Evolutionary conservation across 2,113 vertebrate species (phyloP).

Genomic region (Nothobranchius kuhntae): DNA sequence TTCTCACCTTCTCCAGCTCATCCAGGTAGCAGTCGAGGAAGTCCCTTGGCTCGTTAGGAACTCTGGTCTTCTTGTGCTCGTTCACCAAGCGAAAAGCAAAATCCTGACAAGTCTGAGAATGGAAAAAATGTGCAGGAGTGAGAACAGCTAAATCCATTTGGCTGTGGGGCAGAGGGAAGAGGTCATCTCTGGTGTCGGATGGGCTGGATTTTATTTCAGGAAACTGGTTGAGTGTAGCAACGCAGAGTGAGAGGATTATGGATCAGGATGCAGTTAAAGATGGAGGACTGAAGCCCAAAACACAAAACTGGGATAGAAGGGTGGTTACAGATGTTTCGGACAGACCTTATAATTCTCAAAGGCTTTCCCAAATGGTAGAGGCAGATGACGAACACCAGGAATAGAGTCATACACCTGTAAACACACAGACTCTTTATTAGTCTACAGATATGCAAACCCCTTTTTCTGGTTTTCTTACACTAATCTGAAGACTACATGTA

Average conservation of each 20-base stretch:
- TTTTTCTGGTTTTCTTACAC: background rate
- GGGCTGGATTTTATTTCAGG: too few relatives aligned
- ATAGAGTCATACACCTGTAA: slow-evolving; percentile 31
- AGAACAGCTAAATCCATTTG: too few relatives aligned
- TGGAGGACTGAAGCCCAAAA: background rate
- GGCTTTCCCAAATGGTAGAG: slow-evolving; percentile 39
- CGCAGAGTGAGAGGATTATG: too few relatives aligned
- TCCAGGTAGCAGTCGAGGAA: slow-evolving; percentile 61
- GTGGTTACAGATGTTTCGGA: too few relatives aligned
- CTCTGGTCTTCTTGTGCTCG: slow-evolving; percentile 50
- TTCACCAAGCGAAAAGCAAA: background rate
- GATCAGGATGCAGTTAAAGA: too few relatives aligned
- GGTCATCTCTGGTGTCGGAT: too few relatives aligned
- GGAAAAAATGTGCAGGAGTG: too few relatives aligned
- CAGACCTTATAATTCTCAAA: slow-evolving; percentile 14
- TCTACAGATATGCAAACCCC: background rate
- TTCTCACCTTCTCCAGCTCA: slow-evolving; percentile 47
- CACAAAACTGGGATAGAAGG: background rate
- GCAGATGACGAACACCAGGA: slow-evolving; percentile 17
- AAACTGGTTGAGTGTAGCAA: too few relatives aligned
- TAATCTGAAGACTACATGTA: too few relatives aligned
- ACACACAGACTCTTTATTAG: background rate
- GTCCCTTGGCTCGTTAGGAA: slow-evolving; percentile 48
- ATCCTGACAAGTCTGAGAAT: slow-evolving; percentile 11
- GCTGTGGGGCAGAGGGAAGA: too few relatives aligned